Base-by-base conservation (phyloP, 2,113 vertebrate genomes). In the Prochilodus magdalenae region DNA sequence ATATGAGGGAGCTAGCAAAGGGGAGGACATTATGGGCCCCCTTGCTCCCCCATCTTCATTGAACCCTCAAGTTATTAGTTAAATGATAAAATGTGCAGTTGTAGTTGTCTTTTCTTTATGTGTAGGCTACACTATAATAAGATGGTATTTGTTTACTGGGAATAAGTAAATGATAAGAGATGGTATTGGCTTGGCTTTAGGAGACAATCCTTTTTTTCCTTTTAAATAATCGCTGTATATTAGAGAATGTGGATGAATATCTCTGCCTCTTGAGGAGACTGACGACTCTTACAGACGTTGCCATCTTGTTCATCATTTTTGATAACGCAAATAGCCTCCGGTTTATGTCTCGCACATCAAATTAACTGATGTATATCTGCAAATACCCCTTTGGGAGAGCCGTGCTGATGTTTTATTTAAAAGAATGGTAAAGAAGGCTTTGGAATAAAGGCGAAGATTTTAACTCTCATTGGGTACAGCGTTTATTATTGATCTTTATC, bases 371-470 rank as follows among this genome's bases (percentile, higher is more conserved):
- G 65, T 71, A 72, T 60, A 67, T 82, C 62, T 78, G 27, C 71
- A 73, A 85, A 79, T 55, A 63, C 3, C 49, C 27, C 71, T 79
- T 33, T 70, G 75, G 76, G 80, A 75, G 49, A 74, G 29, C 20
- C 24, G 36, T 63, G 62, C 62, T 70, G 84, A 75, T 85, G 77
- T 70, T 79, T 67, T 67, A 82, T 82, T 75, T 85, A 81, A 49
- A 82, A 60, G 57, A 67, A 75, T 47, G 47, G 33, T 22, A 59
- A 33, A 75, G 75, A n/a, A 67, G 60, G 70, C 47, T 66, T 22
- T 66, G 55, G 44, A 74, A 66, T 74, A 81, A 73, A 66, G 30
- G 47, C 60, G 27, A 67, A 15, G 47, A 74, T 57, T 53, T 60
- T 55, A 81, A 73, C 62, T 62, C n/a, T 73, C 70, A 69, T 82